These are phyloP conservation scores for Columba guinea DNA, from an alignment of 2,797 vertebrate genomes.

Conservation along the genomic window DNA sequence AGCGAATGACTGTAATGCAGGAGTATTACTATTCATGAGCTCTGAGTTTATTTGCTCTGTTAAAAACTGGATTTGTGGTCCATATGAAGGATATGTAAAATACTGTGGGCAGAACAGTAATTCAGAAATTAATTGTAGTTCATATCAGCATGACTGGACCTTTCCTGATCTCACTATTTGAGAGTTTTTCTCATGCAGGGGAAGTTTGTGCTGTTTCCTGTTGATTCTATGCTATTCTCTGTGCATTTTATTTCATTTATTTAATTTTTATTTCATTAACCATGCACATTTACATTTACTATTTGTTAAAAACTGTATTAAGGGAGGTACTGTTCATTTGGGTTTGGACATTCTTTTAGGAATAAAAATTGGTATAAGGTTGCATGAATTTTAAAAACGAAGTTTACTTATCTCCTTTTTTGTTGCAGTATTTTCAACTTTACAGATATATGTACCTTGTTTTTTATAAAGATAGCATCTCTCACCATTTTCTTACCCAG, in stretches of 20 bases:
- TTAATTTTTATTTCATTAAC: neutral
- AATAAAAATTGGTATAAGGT: neutral
- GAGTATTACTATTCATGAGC: slow-evolving; percentile 36
- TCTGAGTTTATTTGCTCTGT: neutral
- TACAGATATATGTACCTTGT: neutral
- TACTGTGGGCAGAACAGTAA: neutral
- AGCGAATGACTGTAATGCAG: slow-evolving; percentile 2
- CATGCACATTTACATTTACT: neutral
- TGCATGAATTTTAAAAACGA: neutral
- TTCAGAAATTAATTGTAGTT: slow-evolving; percentile 5
- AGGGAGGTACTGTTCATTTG: neutral
- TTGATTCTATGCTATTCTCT: neutral
- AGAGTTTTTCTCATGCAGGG: neutral
- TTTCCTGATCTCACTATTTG: neutral
- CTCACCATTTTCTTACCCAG: neutral
- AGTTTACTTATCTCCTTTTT: neutral
- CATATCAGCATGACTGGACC: neutral
- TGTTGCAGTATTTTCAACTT: neutral
- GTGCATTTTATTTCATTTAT: neutral
- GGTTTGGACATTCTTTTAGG: neutral
- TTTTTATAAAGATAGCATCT: neutral
- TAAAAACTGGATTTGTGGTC: neutral
- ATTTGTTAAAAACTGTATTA: neutral
- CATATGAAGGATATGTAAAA: neutral
- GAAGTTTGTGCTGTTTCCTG: neutral